Percentiles rank a stretch among this genome's conserved stretches.
Evolutionary conservation across 1,140 invertebrate genomes (phyloP).

Genomic region (Teleogryllus occipitalis): DNA sequence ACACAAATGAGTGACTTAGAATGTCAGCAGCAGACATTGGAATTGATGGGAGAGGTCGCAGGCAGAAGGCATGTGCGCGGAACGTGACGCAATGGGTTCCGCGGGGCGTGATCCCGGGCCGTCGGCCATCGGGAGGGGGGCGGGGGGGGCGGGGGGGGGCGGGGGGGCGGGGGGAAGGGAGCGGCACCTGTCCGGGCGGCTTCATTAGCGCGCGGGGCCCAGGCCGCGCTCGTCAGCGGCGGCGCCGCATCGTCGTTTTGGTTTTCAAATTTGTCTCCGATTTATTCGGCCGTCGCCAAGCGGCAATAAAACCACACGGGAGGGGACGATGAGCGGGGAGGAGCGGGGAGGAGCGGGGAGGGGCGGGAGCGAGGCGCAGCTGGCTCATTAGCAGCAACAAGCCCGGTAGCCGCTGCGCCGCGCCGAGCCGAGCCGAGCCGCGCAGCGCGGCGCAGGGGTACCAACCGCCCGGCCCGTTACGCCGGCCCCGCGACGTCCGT

Average conservation of each 20-base stretch:
- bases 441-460: not conserved
- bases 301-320: not conserved
- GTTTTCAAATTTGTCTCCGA: slow-evolving; percentile 4
- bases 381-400: not conserved
- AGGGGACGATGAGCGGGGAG: not conserved
- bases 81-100: too few species aligned
- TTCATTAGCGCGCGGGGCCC: not conserved
- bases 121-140: too few species aligned
- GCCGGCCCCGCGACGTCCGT: not conserved
- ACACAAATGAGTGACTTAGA: too few species aligned
- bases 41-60: too few species aligned
- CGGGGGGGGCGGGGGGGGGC: too few species aligned
- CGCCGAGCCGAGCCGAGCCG: not conserved
- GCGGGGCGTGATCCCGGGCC: too few species aligned
- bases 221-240: not conserved
- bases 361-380: not conserved
- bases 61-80: too few species aligned
- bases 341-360: not conserved
- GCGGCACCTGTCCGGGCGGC: not conserved
- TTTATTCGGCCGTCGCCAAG: not conserved
- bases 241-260: not conserved
- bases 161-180: too few species aligned
- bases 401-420: not conserved
- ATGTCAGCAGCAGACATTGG: too few species aligned
- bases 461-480: not conserved